Conservation (phyloP, 2,888 invertebrate species). For the Cremastinae sp. region DNA sequence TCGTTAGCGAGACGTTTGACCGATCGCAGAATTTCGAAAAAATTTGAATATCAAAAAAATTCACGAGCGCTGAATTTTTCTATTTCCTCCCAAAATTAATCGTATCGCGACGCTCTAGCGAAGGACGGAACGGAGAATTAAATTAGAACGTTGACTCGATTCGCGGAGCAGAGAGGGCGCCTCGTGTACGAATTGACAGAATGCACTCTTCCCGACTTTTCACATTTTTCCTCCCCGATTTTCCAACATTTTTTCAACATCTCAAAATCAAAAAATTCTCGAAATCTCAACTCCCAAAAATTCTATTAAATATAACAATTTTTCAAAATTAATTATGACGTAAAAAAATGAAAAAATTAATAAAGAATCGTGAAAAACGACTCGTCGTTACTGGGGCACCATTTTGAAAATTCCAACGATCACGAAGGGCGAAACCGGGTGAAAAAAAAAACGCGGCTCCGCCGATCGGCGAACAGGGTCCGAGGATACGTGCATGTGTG, state of each 20-base stretch:
- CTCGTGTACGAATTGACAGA: conserved; percentile 39
- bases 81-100: conserved; percentile 39
- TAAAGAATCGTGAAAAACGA: background rate
- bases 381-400: conserved; percentile 24
- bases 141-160: conserved; percentile 51
- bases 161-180: conserved; percentile 15
- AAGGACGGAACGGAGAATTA: conserved; percentile 36
- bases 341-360: background rate
- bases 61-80: background rate
- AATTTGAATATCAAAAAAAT: background rate
- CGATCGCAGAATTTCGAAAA: background rate
- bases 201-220: background rate
- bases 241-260: background rate
- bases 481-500: conserved; percentile 4
- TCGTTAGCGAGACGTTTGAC: background rate
- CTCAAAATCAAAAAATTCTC: background rate
- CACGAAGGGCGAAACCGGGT: conserved; percentile 46
- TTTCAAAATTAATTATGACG: background rate
- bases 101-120: background rate
- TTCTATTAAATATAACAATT: background rate
- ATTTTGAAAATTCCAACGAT: conserved; percentile 54
- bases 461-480: conserved; percentile 40
- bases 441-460: conserved; percentile 22
- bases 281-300: background rate
- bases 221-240: background rate